Evolutionary conservation across 2,888 invertebrate species (phyloP).

Genomic region (Colostygia pectinataria): DNA sequence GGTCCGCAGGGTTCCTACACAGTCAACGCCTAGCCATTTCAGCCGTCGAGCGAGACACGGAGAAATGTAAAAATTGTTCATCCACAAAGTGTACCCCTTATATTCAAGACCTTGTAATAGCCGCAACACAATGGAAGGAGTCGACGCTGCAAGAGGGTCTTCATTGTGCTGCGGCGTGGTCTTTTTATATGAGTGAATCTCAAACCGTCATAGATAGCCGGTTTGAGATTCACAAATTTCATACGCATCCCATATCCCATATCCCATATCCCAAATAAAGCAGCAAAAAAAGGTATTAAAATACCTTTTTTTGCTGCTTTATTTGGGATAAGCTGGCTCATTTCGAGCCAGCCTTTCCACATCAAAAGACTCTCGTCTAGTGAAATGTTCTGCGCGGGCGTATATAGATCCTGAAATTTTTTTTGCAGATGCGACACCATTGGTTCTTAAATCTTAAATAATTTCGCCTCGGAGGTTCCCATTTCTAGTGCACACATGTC

Average conservation of each 20-base stretch:
- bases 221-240: slow-evolving; percentile 36
- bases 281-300: too few relatives aligned
- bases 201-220: slow-evolving; percentile 37
- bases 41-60: too few relatives aligned
- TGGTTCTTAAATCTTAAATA: slow-evolving; percentile 34
- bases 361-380: slow-evolving; percentile 28
- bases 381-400: slow-evolving; percentile 17
- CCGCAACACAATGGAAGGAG: slow-evolving; percentile 15
- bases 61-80: slow-evolving; percentile 41
- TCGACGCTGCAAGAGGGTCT: slow-evolving; percentile 8
- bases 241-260: too few relatives aligned
- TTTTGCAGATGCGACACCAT: slow-evolving; percentile 15
- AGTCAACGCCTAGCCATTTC: too few relatives aligned
- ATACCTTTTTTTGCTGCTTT: slow-evolving; percentile 26
- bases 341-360: too few relatives aligned
- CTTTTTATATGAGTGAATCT: slow-evolving; percentile 25
- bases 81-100: slow-evolving; percentile 36
- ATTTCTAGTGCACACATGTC: too few relatives aligned
- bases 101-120: slow-evolving; percentile 31
- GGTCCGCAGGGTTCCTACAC: too few relatives aligned
- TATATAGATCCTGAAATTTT: not conserved
- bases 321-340: slow-evolving; percentile 26
- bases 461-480: slow-evolving; percentile 24
- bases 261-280: too few relatives aligned
- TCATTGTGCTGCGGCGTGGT: slow-evolving; percentile 6